Evolutionary conservation across 2,888 invertebrate species (phyloP).

Genomic region (Acronicta psi): DNA sequence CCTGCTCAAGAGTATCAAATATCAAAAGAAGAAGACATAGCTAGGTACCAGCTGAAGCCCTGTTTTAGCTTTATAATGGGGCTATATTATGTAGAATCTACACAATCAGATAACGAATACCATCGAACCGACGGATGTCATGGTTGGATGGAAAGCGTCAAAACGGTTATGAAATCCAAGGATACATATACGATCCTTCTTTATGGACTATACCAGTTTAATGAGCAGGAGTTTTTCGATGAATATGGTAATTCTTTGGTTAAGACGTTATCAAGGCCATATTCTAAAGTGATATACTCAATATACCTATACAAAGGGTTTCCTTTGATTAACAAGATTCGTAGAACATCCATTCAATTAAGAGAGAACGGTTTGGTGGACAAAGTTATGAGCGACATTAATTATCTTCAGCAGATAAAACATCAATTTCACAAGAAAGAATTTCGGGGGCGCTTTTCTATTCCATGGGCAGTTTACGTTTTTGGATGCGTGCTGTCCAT

Average conservation of each 20-base stretch:
- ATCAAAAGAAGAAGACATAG: slow-evolving; percentile 38
- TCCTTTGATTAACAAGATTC: slow-evolving; percentile 60
- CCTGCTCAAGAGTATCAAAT: slow-evolving; percentile 54
- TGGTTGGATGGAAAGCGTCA: slow-evolving; percentile 58
- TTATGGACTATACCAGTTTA: slow-evolving; percentile 60
- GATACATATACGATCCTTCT: slow-evolving; percentile 62
- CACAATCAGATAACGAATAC: slow-evolving; percentile 19
- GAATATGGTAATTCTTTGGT: slow-evolving; percentile 54
- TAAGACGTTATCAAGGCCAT: slow-evolving; percentile 57
- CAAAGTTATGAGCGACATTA: slow-evolving; percentile 49
- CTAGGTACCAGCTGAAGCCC: slow-evolving; percentile 16
- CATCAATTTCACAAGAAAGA: slow-evolving; percentile 31
- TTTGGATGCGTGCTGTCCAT: slow-evolving; percentile 57
- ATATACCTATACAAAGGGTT: slow-evolving; percentile 76
- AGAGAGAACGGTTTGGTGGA: slow-evolving; percentile 68
- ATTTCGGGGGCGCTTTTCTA: slow-evolving; percentile 37
- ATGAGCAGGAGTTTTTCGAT: slow-evolving; percentile 61
- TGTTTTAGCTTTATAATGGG: slow-evolving; percentile 51
- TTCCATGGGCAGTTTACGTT: slow-evolving; percentile 66
- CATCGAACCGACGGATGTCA: slow-evolving; percentile 26
- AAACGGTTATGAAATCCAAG: slow-evolving; percentile 59
- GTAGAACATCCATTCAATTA: slow-evolving; percentile 57
- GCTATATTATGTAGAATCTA: slow-evolving; percentile 42
- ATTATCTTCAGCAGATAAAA: slow-evolving; percentile 40
- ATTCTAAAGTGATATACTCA: slow-evolving; percentile 66